Percentiles rank a stretch among this genome's conserved stretches.
phyloP scores from a whole-genome alignment of 2,113 vertebrate genomes.

The Malurus alboscapulatus region DNA sequence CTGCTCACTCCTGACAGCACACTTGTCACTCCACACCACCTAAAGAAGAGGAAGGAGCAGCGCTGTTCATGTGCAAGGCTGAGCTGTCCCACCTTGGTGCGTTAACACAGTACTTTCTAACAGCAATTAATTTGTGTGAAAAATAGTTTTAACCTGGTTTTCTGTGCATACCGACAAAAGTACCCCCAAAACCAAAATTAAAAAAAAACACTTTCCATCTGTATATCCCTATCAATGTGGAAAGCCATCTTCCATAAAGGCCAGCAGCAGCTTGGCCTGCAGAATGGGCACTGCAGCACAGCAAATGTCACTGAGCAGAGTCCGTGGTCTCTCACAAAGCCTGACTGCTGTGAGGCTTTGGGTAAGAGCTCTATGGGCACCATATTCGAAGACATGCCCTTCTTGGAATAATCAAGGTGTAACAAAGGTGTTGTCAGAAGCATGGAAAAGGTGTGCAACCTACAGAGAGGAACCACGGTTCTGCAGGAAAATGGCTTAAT shows the following conservation, averaged over 20 bases:
- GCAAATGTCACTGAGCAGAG: background rate
- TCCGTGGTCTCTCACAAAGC: accelerated
- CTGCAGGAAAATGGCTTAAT: background rate
- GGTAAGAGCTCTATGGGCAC: background rate
- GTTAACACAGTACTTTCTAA: background rate
- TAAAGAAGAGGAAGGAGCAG: background rate
- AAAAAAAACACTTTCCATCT: accelerated
- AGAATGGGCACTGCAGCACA: background rate
- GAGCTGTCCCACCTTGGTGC: background rate
- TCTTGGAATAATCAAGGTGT: background rate
- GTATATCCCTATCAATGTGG: background rate
- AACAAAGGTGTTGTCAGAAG: background rate
- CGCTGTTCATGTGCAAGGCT: background rate
- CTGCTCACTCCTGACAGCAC: background rate
- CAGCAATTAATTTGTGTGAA: background rate
- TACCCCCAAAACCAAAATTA: background rate
- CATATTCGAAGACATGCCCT: background rate
- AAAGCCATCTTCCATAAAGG: background rate
- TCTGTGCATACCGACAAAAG: background rate
- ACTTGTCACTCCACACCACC: background rate
- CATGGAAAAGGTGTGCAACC: background rate
- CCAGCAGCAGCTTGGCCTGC: background rate
- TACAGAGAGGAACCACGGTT: background rate
- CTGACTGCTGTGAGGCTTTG: too few species aligned
- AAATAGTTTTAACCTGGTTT: background rate